Base-by-base conservation (phyloP, 2,888 invertebrate genomes). In the Junonia oenone region DNA sequence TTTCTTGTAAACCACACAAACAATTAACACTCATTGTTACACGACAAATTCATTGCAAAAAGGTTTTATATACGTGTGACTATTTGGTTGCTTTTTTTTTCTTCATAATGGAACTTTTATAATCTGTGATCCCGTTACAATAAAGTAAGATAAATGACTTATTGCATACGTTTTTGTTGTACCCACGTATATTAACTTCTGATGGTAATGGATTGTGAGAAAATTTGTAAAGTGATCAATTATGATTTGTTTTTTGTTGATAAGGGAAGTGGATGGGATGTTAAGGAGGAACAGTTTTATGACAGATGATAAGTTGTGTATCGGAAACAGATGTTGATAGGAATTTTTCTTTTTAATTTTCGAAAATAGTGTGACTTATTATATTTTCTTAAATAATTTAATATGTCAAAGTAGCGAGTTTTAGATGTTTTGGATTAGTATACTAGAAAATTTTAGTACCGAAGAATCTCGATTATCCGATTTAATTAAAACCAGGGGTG, bases 11-110 rank as follows among this genome's bases (percentile, higher is more conserved):
- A 52, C 15, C 33, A 45, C 47, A 37, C 35, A 35, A 55, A 51
- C 51, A 45, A 58, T 58, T 60, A 55, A 19, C 51, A 35, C 15
- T 50, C 52, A 58, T 58, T 60, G 58, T 55, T 49, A 46, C 9
- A 8, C 26, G 45, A 57, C 49, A 50, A 57, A 55, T 52, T 45
- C 17, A 26, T 37, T 19, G 38, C 31, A 51, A 46, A 45, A 53
- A 52, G 37, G 14, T 45, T 45, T 55, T 22, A 43, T 43, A 26
- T 6, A 2, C 43, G 43, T 43, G 43, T 5, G 43, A 43, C n/a
- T 22, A 43, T 43, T 22, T 37, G 15, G 2, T 5, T 6, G 14
- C 5, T 37, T 37, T 37, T 37, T 37, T 14, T 14, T 14, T n/a
- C n/a, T n/a, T n/a, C n/a, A 14, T n/a, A 14, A 33, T 11, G 11